Conservation (phyloP, 2,113 vertebrate species). For the Hucho hucho region DNA sequence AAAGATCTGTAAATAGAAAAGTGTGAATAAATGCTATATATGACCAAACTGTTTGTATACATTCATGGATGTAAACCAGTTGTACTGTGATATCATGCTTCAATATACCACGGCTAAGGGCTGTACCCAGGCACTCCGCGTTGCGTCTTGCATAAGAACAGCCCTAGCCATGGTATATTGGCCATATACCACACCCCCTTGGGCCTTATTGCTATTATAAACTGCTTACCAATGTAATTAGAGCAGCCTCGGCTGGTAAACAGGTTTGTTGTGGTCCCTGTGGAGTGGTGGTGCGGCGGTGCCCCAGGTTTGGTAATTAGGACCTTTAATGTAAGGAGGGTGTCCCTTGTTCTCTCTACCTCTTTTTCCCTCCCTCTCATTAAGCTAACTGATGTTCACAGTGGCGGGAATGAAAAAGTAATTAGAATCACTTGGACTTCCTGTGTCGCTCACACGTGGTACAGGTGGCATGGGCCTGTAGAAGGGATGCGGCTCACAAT, state of each 20-base stretch:
- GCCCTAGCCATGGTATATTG: no score
- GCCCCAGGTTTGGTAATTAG: constrained; percentile 55
- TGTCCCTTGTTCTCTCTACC: constrained; percentile 44
- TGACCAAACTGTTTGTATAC: constrained; percentile 45
- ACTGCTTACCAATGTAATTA: no score
- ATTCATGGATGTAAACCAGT: not conserved
- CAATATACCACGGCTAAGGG: not conserved
- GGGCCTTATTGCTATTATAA: no score
- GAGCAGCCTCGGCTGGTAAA: constrained; percentile 32
- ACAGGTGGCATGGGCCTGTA: not conserved
- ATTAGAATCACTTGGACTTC: constrained; percentile 66
- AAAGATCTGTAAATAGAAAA: constrained; percentile 78
- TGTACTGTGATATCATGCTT: not conserved
- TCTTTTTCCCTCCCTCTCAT: constrained; percentile 50
- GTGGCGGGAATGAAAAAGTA: constrained; percentile 71
- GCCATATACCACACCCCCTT: no score
- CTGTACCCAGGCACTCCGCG: no score
- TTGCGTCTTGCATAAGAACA: no score
- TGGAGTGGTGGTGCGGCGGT: constrained; percentile 38
- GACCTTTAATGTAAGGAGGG: constrained; percentile 26
- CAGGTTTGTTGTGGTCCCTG: constrained; percentile 38
- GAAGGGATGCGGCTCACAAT: not conserved
- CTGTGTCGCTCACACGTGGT: constrained; percentile 17
- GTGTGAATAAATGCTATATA: constrained; percentile 83
- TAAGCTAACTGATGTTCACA: constrained; percentile 74